Evolutionary conservation across 1,140 invertebrate species (phyloP).

Genomic region (Hetaerina americana): DNA sequence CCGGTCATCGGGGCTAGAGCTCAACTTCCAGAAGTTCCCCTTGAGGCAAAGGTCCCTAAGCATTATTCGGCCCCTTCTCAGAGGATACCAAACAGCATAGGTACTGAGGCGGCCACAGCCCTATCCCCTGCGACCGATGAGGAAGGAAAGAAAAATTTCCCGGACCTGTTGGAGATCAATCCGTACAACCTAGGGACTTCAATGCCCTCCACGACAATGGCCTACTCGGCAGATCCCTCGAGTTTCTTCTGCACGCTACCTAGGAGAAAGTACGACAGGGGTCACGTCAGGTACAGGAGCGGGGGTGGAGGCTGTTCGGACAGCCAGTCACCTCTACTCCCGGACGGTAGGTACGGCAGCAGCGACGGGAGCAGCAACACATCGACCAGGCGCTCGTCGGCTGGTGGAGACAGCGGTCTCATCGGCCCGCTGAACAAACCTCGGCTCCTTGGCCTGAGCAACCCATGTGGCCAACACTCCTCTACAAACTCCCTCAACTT

Average conservation of each 20-base stretch:
- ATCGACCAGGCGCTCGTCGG: conserved; percentile 14
- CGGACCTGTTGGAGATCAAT: conserved; percentile 47
- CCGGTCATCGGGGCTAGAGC: neutral
- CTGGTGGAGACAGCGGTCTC: conserved; percentile 16
- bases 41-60: neutral
- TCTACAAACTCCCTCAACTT: conserved; percentile 18
- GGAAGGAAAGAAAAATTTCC: conserved; percentile 40
- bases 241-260: conserved; percentile 46
- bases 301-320: conserved; percentile 36
- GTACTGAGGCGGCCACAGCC: neutral
- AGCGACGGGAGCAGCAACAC: conserved; percentile 28
- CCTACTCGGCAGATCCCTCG: conserved; percentile 10
- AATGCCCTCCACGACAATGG: conserved; percentile 6
- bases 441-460: neutral
- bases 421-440: conserved; percentile 5
- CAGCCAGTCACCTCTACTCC: conserved; percentile 51
- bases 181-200: conserved; percentile 8
- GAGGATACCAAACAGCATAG: neutral
- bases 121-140: neutral
- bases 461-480: conserved; percentile 12
- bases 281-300: conserved; percentile 9
- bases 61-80: neutral
- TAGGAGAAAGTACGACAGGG: conserved; percentile 23
- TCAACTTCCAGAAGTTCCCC: neutral
- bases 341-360: conserved; percentile 33